Percentiles rank a stretch among this genome's conserved stretches.
phyloP scores from a whole-genome alignment of 2,888 invertebrate genomes.

The Leptinotarsa rubiginosa region DNA sequence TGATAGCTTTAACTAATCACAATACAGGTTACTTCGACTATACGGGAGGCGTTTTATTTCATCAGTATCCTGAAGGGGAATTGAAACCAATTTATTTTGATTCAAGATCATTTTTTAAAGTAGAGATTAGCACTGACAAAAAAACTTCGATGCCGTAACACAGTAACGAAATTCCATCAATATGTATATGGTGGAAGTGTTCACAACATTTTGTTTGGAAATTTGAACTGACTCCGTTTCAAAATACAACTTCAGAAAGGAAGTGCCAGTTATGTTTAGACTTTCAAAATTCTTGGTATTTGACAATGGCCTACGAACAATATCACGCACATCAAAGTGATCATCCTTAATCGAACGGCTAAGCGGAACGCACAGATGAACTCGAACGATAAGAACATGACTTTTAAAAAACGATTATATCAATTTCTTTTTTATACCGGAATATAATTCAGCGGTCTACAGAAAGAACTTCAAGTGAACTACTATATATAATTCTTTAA shows the following conservation, averaged over 20 bases:
- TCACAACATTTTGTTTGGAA: no score
- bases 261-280: slow-evolving; percentile 47
- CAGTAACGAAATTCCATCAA: no score
- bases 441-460: slow-evolving; percentile 35
- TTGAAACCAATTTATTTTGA: no score
- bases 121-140: no score
- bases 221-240: slow-evolving; percentile 38
- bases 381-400: not conserved
- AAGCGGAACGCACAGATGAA: slow-evolving; percentile 40
- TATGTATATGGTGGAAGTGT: no score
- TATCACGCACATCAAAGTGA: slow-evolving; percentile 35
- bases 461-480: slow-evolving; percentile 21
- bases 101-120: not conserved
- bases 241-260: slow-evolving; percentile 37
- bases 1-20: no score
- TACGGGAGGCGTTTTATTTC: no score
- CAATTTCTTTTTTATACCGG: slow-evolving; percentile 33
- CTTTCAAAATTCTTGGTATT: slow-evolving; percentile 52
- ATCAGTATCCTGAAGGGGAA: no score
- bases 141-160: no score
- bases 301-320: slow-evolving; percentile 50
- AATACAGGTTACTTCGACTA: no score
- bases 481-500: slow-evolving; percentile 25
- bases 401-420: not conserved
- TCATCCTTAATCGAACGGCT: slow-evolving; percentile 41